phyloP scores from a whole-genome alignment of 2,888 invertebrate genomes.

The Eulithis testata region DNA sequence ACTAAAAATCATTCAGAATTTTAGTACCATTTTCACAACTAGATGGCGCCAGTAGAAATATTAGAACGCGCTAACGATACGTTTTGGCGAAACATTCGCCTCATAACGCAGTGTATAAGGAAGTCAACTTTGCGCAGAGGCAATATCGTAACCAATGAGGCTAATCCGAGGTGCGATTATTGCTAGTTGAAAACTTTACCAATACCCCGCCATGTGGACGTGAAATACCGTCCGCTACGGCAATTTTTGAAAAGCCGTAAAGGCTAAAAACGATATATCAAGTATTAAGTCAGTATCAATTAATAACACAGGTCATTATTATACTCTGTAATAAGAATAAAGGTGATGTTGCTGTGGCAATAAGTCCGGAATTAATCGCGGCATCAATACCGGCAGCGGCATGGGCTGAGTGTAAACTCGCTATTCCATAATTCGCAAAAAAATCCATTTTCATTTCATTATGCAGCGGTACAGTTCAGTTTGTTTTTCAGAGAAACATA shows the following conservation, averaged over 20 bases:
- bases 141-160: slow-evolving; percentile 97
- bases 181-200: slow-evolving; percentile 97
- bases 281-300: too few relatives aligned
- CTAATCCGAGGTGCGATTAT: slow-evolving; percentile 95
- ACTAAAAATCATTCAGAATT: not conserved
- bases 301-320: too few relatives aligned
- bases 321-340: too few relatives aligned
- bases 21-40: slow-evolving; percentile 16
- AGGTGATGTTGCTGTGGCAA: too few relatives aligned
- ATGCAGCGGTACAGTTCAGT: too few relatives aligned
- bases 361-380: too few relatives aligned
- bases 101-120: not conserved
- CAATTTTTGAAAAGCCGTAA: too few relatives aligned
- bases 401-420: too few relatives aligned
- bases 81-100: slow-evolving; percentile 2
- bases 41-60: slow-evolving; percentile 20
- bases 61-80: slow-evolving; percentile 25
- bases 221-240: slow-evolving; percentile 48
- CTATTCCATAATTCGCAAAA: too few relatives aligned
- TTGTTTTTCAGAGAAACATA: slow-evolving; percentile 86
- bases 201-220: slow-evolving; percentile 95
- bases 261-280: too few relatives aligned
- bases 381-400: too few relatives aligned
- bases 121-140: slow-evolving; percentile 94
- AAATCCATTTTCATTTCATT: too few relatives aligned